Percentiles rank a stretch among this genome's conserved stretches.
phyloP scores from a whole-genome alignment of 1,140 invertebrate genomes.

The Anoplolepis gracilipes region DNA sequence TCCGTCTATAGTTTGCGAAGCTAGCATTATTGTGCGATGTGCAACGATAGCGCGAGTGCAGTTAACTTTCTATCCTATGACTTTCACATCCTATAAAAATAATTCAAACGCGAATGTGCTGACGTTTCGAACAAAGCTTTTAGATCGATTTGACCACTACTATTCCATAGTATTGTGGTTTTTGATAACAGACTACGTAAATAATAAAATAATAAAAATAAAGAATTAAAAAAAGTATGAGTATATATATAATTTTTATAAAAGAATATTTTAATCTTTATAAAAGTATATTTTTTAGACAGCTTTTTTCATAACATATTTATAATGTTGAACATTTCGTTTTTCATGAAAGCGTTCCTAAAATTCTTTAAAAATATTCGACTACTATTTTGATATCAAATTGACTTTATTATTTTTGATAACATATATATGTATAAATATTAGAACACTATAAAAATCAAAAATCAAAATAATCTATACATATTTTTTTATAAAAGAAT shows the following conservation, averaged over 20 bases:
- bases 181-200: background rate
- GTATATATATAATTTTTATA: background rate
- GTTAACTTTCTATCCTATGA: background rate
- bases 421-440: no score
- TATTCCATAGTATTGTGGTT: background rate
- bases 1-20: constrained; percentile 14
- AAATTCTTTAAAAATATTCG: background rate
- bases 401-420: no score
- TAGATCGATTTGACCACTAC: background rate
- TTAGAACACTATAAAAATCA: no score
- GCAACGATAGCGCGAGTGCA: background rate
- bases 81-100: constrained; percentile 29
- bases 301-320: background rate
- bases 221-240: background rate
- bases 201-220: background rate
- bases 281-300: background rate
- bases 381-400: no score
- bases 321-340: background rate
- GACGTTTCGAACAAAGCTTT: background rate
- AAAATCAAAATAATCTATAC: no score
- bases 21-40: background rate
- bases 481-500: no score
- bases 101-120: background rate
- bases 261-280: background rate
- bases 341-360: background rate